These are phyloP conservation scores for Tanypteryx hageni DNA, from an alignment of 2,888 invertebrate genomes.

Conservation along the genomic window DNA sequence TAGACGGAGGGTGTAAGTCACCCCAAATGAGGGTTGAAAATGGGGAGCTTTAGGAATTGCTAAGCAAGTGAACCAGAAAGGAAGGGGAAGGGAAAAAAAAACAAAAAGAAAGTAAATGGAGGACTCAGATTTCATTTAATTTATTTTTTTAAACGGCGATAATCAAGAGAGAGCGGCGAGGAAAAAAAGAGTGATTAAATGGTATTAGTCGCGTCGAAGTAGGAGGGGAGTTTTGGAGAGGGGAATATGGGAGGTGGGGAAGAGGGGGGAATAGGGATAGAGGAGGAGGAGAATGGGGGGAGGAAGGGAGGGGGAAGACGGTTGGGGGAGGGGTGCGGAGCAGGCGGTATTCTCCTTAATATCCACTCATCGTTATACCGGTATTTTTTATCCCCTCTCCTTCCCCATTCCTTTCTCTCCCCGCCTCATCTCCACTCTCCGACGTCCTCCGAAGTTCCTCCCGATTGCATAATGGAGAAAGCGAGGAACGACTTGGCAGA, in stretches of 20 bases:
- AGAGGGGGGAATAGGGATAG: not conserved
- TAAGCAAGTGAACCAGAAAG: slow-evolving; percentile 60
- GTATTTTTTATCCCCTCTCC: not conserved
- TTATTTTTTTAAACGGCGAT: slow-evolving; percentile 42
- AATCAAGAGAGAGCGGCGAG: slow-evolving; percentile 31
- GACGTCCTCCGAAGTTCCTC: not conserved
- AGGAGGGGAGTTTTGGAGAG: too few relatives aligned
- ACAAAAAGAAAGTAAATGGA: not conserved
- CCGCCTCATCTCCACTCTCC: not conserved
- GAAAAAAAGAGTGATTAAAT: slow-evolving; percentile 46
- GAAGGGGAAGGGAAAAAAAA: slow-evolving; percentile 3
- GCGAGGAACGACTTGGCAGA: not conserved
- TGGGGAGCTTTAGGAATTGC: slow-evolving; percentile 45
- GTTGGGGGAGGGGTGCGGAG: not conserved
- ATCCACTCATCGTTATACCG: not conserved
- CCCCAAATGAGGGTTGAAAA: slow-evolving; percentile 63
- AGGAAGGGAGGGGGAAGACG: not conserved
- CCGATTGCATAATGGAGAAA: not conserved
- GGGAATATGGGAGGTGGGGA: not conserved
- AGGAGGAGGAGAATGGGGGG: not conserved
- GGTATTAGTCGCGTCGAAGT: slow-evolving; percentile 27
- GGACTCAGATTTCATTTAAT: not conserved
- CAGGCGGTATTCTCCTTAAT: not conserved
- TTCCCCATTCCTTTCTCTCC: not conserved
- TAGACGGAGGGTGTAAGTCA: slow-evolving; percentile 59